Conservation (phyloP, 2,797 vertebrate genomes). For the Alosa sapidissima region DNA sequence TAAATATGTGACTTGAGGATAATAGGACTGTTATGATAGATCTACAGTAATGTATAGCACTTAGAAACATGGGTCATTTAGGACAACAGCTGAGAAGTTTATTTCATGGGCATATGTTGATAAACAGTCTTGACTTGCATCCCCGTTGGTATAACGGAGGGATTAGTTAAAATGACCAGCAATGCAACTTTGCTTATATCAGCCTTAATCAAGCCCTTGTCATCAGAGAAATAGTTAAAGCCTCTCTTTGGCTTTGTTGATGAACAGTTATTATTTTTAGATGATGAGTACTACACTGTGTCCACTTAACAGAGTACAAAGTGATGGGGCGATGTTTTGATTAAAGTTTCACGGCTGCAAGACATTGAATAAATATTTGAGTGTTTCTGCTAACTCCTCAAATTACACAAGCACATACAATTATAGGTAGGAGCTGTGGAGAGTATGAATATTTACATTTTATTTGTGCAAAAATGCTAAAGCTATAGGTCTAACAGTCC, state of each 20-base stretch:
- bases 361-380: neutral
- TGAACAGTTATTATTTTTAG: neutral
- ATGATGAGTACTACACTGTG: neutral
- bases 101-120: neutral
- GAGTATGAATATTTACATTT: too few relatives aligned
- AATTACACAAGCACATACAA: neutral
- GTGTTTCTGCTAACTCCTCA: neutral
- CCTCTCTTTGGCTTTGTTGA: neutral
- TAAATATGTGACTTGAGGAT: too few relatives aligned
- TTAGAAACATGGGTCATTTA: neutral
- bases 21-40: neutral
- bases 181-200: neutral
- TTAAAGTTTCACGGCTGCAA: neutral
- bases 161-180: neutral
- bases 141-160: neutral
- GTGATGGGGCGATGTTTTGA: neutral
- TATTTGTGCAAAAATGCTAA: too few relatives aligned
- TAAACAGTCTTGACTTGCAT: neutral
- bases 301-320: neutral
- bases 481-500: too few relatives aligned
- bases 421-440: neutral
- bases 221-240: neutral
- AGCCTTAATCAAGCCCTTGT: neutral
- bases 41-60: neutral
- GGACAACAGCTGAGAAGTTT: neutral